These are phyloP conservation scores for Brassicogethes aeneus DNA, from an alignment of 2,888 invertebrate genomes.

Conservation along the genomic window DNA sequence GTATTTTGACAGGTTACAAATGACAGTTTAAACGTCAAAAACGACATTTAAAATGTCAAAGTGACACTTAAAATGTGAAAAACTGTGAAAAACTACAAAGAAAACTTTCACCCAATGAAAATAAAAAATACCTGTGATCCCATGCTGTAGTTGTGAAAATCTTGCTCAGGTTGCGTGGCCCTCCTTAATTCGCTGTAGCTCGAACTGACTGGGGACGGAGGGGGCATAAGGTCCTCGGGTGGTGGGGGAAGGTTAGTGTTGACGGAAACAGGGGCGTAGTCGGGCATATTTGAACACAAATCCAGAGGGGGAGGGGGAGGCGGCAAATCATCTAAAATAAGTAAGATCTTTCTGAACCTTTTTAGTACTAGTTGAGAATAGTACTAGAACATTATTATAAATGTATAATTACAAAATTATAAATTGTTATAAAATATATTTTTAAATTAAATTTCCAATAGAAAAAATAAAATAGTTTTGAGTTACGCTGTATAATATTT, in stretches of 20 bases:
- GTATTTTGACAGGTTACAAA: no score
- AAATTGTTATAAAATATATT: no score
- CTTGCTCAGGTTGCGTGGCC: constrained; percentile 57
- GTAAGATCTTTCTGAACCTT: constrained; percentile 4
- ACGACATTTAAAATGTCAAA: no score
- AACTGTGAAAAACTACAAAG: no score
- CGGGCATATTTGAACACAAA: constrained; percentile 39
- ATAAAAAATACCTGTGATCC: constrained; percentile 51
- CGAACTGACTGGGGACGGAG: constrained; percentile 84
- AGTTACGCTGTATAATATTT: no score
- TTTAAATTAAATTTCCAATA: no score
- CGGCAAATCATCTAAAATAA: constrained; percentile 48
- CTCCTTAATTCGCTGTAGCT: constrained; percentile 80
- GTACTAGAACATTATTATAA: constrained; percentile 1
- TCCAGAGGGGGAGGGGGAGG: constrained; percentile 52
- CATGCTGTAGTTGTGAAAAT: constrained; percentile 53
- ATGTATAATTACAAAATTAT: no score
- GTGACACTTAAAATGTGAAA: not conserved
- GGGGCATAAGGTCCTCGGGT: constrained; percentile 61
- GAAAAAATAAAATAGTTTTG: no score
- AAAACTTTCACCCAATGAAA: not conserved
- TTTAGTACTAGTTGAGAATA: not conserved
- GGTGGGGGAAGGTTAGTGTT: constrained; percentile 44
- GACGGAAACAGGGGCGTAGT: constrained; percentile 39
- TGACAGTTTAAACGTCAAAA: no score